A percentile compares a stretch with the other conserved stretches of the same genome.
Conservation (phyloP, 2,113 vertebrate genomes). For the Channa maculata region DNA sequence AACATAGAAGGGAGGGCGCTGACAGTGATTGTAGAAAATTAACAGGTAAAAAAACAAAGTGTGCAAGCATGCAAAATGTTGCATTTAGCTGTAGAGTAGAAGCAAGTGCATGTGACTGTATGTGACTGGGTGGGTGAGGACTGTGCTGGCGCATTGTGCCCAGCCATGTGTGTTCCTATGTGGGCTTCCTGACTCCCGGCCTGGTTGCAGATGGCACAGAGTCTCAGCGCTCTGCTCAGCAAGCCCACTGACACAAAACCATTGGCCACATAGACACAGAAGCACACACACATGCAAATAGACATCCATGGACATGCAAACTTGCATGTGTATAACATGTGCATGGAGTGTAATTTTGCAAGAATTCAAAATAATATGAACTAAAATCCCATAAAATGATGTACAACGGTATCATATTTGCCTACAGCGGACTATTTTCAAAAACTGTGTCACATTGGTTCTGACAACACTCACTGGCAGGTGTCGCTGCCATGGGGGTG, state of each 20-base stretch:
- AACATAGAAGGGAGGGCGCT: not conserved
- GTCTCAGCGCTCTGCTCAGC: slow-evolving; percentile 74
- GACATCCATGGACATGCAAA: slow-evolving; percentile 26
- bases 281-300: slow-evolving; percentile 13
- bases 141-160: slow-evolving; percentile 61
- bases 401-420: slow-evolving; percentile 7
- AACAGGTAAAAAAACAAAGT: not conserved
- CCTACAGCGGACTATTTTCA: slow-evolving; percentile 42
- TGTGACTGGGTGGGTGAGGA: slow-evolving; percentile 47
- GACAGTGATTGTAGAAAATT: not conserved
- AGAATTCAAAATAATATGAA: not conserved
- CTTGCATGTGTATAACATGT: not conserved
- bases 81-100: not conserved
- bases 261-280: slow-evolving; percentile 59
- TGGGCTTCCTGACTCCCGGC: slow-evolving; percentile 85
- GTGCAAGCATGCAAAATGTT: not conserved
- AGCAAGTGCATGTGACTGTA: slow-evolving; percentile 34
- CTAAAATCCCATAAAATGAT: not conserved
- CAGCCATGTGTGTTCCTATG: slow-evolving; percentile 80
- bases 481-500: slow-evolving; percentile 69
- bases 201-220: slow-evolving; percentile 81
- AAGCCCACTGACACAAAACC: slow-evolving; percentile 67
- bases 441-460: slow-evolving; percentile 47
- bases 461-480: slow-evolving; percentile 71
- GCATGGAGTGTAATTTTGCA: not conserved